Base-by-base conservation (phyloP, 2,113 vertebrate species). In the Cettia cetti region DNA sequence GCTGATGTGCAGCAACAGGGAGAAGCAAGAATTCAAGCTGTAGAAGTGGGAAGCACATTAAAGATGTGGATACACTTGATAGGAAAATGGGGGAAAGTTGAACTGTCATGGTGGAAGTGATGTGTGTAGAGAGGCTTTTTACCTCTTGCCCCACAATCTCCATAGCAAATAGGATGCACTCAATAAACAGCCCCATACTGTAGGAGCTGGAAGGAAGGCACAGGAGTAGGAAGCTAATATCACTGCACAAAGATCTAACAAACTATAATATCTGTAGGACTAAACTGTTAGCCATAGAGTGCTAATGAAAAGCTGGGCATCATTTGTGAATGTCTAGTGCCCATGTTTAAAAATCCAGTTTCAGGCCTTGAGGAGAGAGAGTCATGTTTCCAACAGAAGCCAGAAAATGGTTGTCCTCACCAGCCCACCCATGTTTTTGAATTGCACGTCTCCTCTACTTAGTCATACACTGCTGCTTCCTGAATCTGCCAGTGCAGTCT, bases 51-150 rank as follows among this genome's bases (percentile, higher is more conserved):
- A 80, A 61, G 37, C 59, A 16, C 28, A 30, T 56, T 81, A 57
- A 90, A 72, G 20, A 56, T 0, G 0, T 47, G 24, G 42, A 40
- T 84, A 47, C 14, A 31, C 28, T 6, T 42, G n/a, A 44, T 7
- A 50, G 47, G 75, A 88, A 92, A 90, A 88, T 19, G 3, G 26
- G 26, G 33, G 42, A 49, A 28, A 33, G 23, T n/a, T 79, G 49
- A 31, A 50, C 17, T 60, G n/a, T 37, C 8, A 10, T 61, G 45
- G 23, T 64, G 13, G 63, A 59, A 81, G 14, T 65, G 31, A 69
- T n/a, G 49, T 45, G 17, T 45, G 9, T 10, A 20, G 19, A 33
- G 24, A 27, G 21, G 37, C 24, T 70, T 84, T 87, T 52, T 72
- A 24, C 45, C 9, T 15, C 33, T 77, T 77, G n/a, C n/a, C 27